Percentiles rank a stretch among this genome's conserved stretches.
Evolutionary conservation across 2,888 invertebrate species (phyloP).

Genomic region (Acleris laterana): DNA sequence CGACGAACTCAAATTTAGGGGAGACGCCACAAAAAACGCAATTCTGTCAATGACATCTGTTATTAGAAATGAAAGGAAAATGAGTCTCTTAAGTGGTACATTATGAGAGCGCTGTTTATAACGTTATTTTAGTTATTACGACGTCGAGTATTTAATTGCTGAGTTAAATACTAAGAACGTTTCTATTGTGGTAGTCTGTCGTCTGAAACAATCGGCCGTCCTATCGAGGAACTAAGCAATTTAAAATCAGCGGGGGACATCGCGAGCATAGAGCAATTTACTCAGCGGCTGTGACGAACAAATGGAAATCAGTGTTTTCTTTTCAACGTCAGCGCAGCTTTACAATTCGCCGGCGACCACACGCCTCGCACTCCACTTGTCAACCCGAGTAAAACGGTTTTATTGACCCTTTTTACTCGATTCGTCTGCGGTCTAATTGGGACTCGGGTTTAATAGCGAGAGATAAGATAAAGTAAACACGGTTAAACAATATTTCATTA

Average conservation of each 20-base stretch:
- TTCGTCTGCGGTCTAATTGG: slow-evolving; percentile 29
- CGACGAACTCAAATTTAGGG: slow-evolving; percentile 24
- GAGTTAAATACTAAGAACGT: slow-evolving; percentile 26
- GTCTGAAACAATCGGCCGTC: slow-evolving; percentile 28
- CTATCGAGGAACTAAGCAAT: slow-evolving; percentile 34
- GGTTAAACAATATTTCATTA: slow-evolving; percentile 34
- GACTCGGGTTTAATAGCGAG: slow-evolving; percentile 19
- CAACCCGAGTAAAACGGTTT: slow-evolving; percentile 10
- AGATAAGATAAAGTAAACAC: slow-evolving; percentile 24
- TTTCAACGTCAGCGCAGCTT: slow-evolving; percentile 31
- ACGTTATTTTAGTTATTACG: slow-evolving; percentile 11
- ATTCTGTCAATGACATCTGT: slow-evolving; percentile 35
- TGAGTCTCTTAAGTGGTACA: slow-evolving; percentile 22
- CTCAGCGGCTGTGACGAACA: slow-evolving; percentile 35
- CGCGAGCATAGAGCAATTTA: slow-evolving; percentile 34
- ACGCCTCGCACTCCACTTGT: slow-evolving; percentile 13
- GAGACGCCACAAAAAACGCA: slow-evolving; percentile 34
- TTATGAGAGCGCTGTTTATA: slow-evolving; percentile 10
- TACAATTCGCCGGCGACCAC: slow-evolving; percentile 25
- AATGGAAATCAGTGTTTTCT: slow-evolving; percentile 36
- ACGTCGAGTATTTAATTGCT: neutral
- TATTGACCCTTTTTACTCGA: slow-evolving; percentile 16
- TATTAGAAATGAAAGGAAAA: slow-evolving; percentile 29
- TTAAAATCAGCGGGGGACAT: slow-evolving; percentile 34
- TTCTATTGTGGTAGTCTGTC: slow-evolving; percentile 22